phyloP scores from a whole-genome alignment of 2,797 vertebrate genomes.

The Prionace glauca region DNA sequence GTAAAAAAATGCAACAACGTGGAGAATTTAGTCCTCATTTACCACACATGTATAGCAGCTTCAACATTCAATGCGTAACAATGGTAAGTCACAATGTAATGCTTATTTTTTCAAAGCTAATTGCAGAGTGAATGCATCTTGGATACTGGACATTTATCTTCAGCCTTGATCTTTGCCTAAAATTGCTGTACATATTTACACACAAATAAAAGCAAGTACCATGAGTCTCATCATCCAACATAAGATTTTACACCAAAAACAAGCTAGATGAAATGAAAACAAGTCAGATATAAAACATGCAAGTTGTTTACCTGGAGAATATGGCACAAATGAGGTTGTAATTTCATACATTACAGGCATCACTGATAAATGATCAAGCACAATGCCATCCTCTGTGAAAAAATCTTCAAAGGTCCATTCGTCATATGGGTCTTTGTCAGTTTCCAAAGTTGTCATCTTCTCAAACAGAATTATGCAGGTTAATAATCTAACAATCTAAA shows the following conservation, averaged over 20 bases:
- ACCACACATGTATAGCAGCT: background rate
- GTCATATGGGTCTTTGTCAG: conserved; percentile 69
- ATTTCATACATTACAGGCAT: conserved; percentile 84
- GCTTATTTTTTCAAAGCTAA: background rate
- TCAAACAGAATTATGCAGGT: background rate
- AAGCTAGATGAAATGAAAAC: background rate
- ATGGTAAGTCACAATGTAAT: background rate
- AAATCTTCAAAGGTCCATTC: conserved; percentile 77
- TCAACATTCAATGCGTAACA: background rate
- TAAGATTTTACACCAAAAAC: background rate
- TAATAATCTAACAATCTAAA: background rate
- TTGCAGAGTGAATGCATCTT: background rate
- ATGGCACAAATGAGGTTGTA: conserved; percentile 71
- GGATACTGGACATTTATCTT: background rate
- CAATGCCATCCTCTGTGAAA: conserved; percentile 88
- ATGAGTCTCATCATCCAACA: background rate
- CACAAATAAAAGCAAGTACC: background rate
- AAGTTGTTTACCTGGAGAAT: conserved; percentile 56
- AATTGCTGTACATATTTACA: background rate
- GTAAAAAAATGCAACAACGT: background rate
- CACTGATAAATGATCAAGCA: conserved; percentile 73
- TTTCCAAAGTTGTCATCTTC: conserved; percentile 63
- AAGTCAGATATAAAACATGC: background rate
- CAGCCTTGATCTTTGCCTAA: background rate
- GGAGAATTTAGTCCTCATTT: background rate